Conservation (phyloP, 2,797 vertebrate genomes). For the Aplochiton taeniatus region DNA sequence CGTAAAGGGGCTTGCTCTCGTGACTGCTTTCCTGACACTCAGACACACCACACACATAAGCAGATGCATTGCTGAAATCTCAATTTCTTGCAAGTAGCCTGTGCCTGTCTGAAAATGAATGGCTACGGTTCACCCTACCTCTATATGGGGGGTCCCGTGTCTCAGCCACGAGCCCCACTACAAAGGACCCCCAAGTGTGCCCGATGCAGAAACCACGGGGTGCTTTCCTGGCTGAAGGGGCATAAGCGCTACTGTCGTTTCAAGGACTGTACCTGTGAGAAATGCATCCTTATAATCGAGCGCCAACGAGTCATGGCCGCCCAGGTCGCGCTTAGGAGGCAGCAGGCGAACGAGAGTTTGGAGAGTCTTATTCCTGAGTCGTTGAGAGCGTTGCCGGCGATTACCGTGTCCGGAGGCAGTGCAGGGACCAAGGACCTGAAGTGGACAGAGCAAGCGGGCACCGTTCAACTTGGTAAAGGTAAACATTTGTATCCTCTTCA, state of each 20-base stretch:
- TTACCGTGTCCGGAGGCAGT: constrained; percentile 61
- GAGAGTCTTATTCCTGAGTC: constrained; percentile 93
- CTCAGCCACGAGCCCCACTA: constrained; percentile 89
- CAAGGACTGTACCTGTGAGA: constrained; percentile 97
- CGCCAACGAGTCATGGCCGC: constrained; percentile 97
- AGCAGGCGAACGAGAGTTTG: constrained; percentile 96
- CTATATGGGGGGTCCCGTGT: constrained; percentile 93
- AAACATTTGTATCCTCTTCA: constrained; percentile 5
- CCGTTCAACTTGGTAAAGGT: constrained; percentile 65
- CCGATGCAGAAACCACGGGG: constrained; percentile 94
- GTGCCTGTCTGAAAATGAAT: constrained; percentile 77
- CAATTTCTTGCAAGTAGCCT: constrained; percentile 33
- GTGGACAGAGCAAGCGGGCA: constrained; percentile 71
- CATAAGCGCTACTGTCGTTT: constrained; percentile 98
- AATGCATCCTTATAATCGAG: constrained; percentile 97
- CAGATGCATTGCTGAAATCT: constrained; percentile 44
- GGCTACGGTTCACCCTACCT: constrained; percentile 95
- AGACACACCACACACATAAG: constrained; percentile 36
- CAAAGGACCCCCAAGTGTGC: constrained; percentile 96
- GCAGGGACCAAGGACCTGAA: constrained; percentile 68
- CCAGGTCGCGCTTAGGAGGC: constrained; percentile 91
- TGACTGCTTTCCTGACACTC: constrained; percentile 34
- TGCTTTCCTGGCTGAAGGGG: constrained; percentile 95
- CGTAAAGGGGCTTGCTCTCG: constrained; percentile 59
- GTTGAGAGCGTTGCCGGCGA: constrained; percentile 80